Evolutionary conservation across 1,140 invertebrate genomes (phyloP).

Genomic region (Micrasema longulum): DNA sequence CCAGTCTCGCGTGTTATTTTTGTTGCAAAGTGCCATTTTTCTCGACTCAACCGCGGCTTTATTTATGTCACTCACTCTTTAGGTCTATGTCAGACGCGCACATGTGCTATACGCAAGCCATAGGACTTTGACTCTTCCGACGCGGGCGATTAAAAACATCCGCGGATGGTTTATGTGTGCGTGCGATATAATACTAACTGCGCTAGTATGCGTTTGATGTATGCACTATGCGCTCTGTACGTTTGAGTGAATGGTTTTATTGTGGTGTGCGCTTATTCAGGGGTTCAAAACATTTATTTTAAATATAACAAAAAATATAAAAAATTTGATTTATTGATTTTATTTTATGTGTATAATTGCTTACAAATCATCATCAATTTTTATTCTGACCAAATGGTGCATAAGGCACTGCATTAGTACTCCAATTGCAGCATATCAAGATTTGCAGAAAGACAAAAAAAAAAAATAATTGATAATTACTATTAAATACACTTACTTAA

Average conservation of each 20-base stretch:
- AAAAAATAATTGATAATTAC: not conserved
- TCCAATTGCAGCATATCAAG: too few species aligned
- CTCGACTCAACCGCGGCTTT: constrained; percentile 8
- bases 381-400: too few species aligned
- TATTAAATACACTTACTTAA: too few species aligned
- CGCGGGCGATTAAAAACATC: constrained; percentile 11
- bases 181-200: constrained; percentile 19
- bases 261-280: constrained; percentile 21
- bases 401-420: too few species aligned
- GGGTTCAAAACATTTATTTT: constrained; percentile 1
- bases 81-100: constrained; percentile 26
- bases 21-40: not conserved
- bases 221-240: constrained; percentile 24
- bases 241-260: constrained; percentile 35
- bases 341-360: constrained; percentile 9
- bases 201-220: not conserved
- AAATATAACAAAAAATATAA: too few species aligned
- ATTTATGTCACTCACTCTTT: constrained; percentile 26
- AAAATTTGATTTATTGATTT: not conserved
- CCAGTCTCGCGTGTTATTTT: not conserved
- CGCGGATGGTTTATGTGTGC: constrained; percentile 19
- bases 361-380: not conserved
- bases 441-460: not conserved
- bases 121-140: constrained; percentile 28
- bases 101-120: constrained; percentile 28